Evolutionary conservation across 2,113 vertebrate species (phyloP).

Genomic region (Neofelis nebulosa): DNA sequence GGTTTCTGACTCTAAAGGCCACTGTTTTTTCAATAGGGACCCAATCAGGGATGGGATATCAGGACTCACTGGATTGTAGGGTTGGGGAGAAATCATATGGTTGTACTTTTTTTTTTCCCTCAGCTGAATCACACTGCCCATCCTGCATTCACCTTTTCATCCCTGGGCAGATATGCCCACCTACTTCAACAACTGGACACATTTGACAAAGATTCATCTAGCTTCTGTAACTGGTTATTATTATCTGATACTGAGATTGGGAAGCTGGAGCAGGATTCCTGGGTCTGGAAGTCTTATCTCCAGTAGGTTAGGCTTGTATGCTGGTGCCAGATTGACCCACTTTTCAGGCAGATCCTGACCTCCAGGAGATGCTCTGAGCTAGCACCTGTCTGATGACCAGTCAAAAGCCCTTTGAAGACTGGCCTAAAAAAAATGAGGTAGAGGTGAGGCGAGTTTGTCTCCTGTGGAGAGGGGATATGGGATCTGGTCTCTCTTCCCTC

Average conservation of each 20-base stretch:
- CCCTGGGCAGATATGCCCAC: background rate
- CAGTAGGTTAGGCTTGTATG: background rate
- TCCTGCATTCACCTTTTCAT: background rate
- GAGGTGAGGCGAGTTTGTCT: background rate
- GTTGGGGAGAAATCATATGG: background rate
- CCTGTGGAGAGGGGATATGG: background rate
- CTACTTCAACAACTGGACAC: background rate
- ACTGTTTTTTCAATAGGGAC: background rate
- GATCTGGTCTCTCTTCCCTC: background rate
- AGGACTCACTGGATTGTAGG: background rate
- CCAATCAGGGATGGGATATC: background rate
- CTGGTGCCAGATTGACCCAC: background rate
- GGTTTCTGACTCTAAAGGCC: background rate
- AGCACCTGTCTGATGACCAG: background rate
- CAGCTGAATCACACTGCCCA: background rate
- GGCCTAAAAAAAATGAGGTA: conserved; percentile 13
- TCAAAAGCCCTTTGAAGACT: conserved; percentile 31
- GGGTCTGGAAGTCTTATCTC: background rate
- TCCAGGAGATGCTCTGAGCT: conserved; percentile 1
- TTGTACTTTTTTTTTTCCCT: background rate
- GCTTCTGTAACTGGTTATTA: background rate
- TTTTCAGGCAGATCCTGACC: conserved; percentile 16
- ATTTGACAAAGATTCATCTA: background rate
- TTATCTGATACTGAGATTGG: background rate
- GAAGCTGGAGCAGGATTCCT: background rate